Base-by-base conservation (phyloP, 2,113 vertebrate species). In the Nothobranchius furzeri region DNA sequence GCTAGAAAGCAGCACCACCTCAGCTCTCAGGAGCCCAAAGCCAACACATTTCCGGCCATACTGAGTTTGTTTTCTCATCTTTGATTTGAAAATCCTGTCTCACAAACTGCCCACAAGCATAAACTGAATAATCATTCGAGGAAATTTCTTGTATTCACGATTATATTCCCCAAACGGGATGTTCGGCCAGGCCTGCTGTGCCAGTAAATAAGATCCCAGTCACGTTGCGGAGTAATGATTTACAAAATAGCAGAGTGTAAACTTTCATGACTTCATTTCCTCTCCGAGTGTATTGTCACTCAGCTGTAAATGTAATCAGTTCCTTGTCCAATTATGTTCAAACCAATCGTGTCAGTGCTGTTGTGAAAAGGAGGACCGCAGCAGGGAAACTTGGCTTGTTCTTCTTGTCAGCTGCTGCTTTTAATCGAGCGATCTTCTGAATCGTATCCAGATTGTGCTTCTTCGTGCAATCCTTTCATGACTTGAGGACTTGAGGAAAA, bases 261-360 rank as follows among this genome's bases (percentile, higher is more conserved):
- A 86, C 79, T 75, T 83, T 89, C 81, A 86, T 92, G 90, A 91
- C 86, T 92, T 91, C 84, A 92, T 90, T 90, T 92, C 87, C 89
- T 85, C 73, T 80, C 61, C 74, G 77, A 85, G 71, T 81, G 73
- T 58, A 12, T 78, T 76, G 81, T 88, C 78, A 65, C 85, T 90
- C 85, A 86, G 85, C 89, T 90, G 90, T 85, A 69, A 88, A 91
- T 91, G 87, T 72, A 88, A 92, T 92, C 91, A 91, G 78, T 73
- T 81, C 74, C 81, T 85, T 69, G 76, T 87, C 64, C 86, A 88
- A 88, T 88, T 89, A 79, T 70, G 47, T 74, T 74, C 54, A 76
- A 81, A 73, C 78, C 51, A 52, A 9, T 59, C 46, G 68, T 55
- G 76, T 80, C 84, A 61, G n/a, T 60, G 76, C 67, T 64, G 76